These are phyloP conservation scores for Lucilia cuprina DNA, from an alignment of 1,140 invertebrate genomes.

Conservation along the genomic window DNA sequence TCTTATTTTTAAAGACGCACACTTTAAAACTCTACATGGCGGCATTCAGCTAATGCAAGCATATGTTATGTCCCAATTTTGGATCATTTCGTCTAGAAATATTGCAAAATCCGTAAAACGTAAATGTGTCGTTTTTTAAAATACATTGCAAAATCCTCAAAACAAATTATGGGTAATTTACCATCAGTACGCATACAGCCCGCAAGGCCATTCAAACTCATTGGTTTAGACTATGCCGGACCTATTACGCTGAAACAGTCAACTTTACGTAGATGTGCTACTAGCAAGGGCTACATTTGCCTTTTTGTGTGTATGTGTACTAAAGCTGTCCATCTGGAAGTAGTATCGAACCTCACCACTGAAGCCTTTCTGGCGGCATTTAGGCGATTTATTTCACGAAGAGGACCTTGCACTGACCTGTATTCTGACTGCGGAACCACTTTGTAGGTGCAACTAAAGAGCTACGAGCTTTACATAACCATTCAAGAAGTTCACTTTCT, in stretches of 20 bases:
- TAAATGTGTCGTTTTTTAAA: constrained; percentile 7
- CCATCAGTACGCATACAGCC: neutral
- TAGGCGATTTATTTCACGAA: constrained; percentile 45
- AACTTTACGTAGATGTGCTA: neutral
- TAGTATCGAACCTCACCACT: neutral
- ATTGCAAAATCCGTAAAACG: neutral
- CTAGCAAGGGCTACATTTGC: neutral
- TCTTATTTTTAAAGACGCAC: constrained; percentile 22
- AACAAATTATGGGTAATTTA: neutral
- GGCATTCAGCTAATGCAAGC: constrained; percentile 9
- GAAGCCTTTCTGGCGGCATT: constrained; percentile 46
- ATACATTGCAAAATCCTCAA: neutral
- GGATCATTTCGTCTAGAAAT: neutral
- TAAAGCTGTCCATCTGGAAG: constrained; percentile 29
- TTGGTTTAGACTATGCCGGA: neutral
- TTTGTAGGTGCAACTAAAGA: constrained; percentile 45
- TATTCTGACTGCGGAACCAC: constrained; percentile 54
- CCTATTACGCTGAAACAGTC: neutral
- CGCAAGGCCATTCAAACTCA: neutral
- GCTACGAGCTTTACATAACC: neutral
- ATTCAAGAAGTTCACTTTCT: neutral
- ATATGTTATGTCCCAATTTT: neutral
- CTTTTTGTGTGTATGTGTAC: constrained; percentile 12
- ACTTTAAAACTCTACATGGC: constrained; percentile 8
- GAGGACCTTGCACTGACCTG: constrained; percentile 29